Evolutionary conservation across 2,113 vertebrate species (phyloP).

Genomic region (Sebastes fasciatus): DNA sequence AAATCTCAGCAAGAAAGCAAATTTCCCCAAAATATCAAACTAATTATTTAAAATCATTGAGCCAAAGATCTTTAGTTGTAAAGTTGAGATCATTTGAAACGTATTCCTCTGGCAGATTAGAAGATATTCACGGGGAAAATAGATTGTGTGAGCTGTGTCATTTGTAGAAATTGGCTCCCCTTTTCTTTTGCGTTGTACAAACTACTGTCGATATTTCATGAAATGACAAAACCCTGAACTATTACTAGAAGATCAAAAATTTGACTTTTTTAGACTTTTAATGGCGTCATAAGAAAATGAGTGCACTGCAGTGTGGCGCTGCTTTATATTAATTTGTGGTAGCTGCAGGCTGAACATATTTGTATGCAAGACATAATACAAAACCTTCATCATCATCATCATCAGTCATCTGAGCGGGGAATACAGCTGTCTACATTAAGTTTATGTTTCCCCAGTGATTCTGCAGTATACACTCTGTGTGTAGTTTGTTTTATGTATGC

Average conservation of each 20-base stretch:
- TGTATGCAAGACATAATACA: slow-evolving; percentile 22
- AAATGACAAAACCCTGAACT: neutral
- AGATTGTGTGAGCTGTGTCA: neutral
- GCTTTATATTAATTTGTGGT: neutral
- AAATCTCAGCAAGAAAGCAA: too few species aligned
- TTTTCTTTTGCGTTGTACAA: too few species aligned
- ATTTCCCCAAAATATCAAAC: too few species aligned
- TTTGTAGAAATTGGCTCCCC: too few species aligned
- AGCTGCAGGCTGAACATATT: slow-evolving; percentile 12
- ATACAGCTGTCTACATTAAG: slow-evolving; percentile 5
- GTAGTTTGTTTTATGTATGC: slow-evolving; percentile 25
- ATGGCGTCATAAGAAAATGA: neutral
- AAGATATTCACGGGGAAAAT: neutral
- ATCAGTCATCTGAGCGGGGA: slow-evolving; percentile 22
- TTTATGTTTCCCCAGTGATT: slow-evolving; percentile 29
- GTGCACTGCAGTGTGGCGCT: slow-evolving; percentile 3
- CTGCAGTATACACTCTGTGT: neutral
- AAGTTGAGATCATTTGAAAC: too few species aligned
- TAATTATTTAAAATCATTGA: too few species aligned
- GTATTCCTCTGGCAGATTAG: too few species aligned
- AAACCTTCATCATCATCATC: slow-evolving; percentile 33
- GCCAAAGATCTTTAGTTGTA: too few species aligned
- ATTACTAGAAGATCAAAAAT: neutral
- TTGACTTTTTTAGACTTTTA: neutral
- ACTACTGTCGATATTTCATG: neutral